Conservation (phyloP, 2,113 vertebrate species). For the Leptobrachium leishanense region DNA sequence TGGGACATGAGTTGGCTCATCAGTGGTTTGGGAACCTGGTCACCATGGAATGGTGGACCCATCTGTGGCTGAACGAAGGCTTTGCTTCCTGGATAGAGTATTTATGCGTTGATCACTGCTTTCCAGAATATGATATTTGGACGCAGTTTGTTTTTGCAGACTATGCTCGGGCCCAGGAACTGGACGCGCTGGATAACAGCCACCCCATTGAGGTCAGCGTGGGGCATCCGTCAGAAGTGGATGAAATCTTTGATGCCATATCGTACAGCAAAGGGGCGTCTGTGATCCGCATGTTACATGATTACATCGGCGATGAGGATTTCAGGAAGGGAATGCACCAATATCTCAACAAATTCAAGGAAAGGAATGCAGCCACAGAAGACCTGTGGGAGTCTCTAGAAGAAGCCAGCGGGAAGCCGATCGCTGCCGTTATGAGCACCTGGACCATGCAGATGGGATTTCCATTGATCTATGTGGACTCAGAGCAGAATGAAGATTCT, state of each 20-base stretch:
- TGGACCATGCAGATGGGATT: constrained; percentile 99
- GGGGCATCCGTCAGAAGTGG: constrained; percentile 95
- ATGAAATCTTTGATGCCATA: constrained; percentile 98
- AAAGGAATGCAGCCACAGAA: constrained; percentile 98
- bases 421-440: constrained; percentile 92
- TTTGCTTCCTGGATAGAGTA: constrained; percentile 99
- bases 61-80: constrained; percentile 97
- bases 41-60: constrained; percentile 99
- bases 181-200: constrained; percentile 97
- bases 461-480: constrained; percentile 89
- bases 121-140: constrained; percentile 98
- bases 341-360: constrained; percentile 93
- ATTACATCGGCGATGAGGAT: constrained; percentile 97
- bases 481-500: constrained; percentile 90
- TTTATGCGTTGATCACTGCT: constrained; percentile 96
- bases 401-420: constrained; percentile 91
- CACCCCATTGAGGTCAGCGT: constrained; percentile 97
- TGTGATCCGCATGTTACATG: constrained; percentile 95
- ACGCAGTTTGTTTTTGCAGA: constrained; percentile 98
- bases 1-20: constrained; percentile 96
- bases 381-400: constrained; percentile 96
- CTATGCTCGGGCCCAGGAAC: constrained; percentile 93
- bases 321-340: constrained; percentile 98
- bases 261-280: constrained; percentile 99
- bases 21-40: constrained; percentile 99